Evolutionary conservation across 2,888 invertebrate species (phyloP), one percentile per base, ranked within the genome.

Genomic region (Xestia xanthographa): DNA sequence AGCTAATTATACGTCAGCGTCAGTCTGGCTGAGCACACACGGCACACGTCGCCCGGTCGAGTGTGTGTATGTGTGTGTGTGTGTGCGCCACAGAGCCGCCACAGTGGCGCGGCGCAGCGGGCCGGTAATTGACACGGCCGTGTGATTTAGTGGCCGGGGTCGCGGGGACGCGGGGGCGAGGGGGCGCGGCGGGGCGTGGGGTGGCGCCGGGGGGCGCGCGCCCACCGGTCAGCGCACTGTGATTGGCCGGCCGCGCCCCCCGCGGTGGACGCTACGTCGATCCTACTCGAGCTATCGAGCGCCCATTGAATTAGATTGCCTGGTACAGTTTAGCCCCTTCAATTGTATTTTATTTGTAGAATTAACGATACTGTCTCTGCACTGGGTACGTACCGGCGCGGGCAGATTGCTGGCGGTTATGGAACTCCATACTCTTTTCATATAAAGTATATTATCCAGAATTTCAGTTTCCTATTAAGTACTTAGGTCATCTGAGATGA

Each of bases 61-160:
- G 14, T 9, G n/a, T 56, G 65, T 29, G 77, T 60, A 34, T 3
- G 41, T 75, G 60, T 43, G 14, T 12, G 26, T 56, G 68, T 29
- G 77, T 60, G 72, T 41, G 75, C 56, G 20, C 65, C 34, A 20
- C 45, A 20, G 48, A 48, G 45, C 11, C 14, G 48, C 12, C 50
- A 29, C 68, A 67, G 67, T 12, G 50, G 50, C 38, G 26, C 45
- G 12, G 79, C 58, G 66, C 69, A 68, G 74, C 78, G 72, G 65
- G 38, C 38, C 65, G 62, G 73, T 89, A 91, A 91, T 91, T 89
- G 90, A 92, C 90, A 90, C 84, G 80, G 87, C 70, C 82, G 82
- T 73, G 87, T 89, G 90, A 89, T 90, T 88, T 87, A 90, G 88
- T 86, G 85, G 69, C 20, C 79, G 66, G 80, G 80, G 75, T 83